These are phyloP conservation scores for Monarcha castaneiventris DNA, from an alignment of 2,113 vertebrate genomes.

Conservation along the genomic window DNA sequence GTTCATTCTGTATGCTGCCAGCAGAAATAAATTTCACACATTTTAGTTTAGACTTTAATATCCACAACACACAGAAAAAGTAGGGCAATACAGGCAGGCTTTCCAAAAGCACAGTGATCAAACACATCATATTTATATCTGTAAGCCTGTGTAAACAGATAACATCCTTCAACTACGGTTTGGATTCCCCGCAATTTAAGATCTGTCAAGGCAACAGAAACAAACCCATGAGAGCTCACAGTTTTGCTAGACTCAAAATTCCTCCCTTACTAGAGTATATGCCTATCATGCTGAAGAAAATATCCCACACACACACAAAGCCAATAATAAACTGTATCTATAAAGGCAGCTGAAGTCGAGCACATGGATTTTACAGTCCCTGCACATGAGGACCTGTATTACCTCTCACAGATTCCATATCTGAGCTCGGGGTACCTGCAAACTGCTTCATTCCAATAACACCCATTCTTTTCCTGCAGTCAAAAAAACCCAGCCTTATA, in stretches of 20 bases:
- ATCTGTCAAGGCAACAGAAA: slow-evolving; percentile 21
- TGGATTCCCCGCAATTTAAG: neutral
- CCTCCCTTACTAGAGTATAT: neutral
- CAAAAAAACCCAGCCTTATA: neutral
- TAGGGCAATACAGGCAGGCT: neutral
- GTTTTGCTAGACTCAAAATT: neutral
- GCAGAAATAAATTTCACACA: neutral
- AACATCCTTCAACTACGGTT: slow-evolving; percentile 6
- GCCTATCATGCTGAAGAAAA: neutral
- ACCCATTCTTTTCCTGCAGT: neutral
- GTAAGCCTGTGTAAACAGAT: slow-evolving; percentile 1
- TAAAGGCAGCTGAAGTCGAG: neutral
- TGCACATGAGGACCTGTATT: neutral
- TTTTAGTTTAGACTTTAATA: slow-evolving; percentile 15
- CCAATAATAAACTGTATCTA: neutral
- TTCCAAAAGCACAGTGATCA: slow-evolving; percentile 17
- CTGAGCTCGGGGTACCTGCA: rapidly evolving
- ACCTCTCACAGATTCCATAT: neutral
- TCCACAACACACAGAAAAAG: neutral
- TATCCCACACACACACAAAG: rapidly evolving
- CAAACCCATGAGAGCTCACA: neutral
- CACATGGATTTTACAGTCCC: neutral
- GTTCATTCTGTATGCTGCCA: neutral
- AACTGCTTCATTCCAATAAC: neutral
- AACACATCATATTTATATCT: neutral